Evolutionary conservation across 2,797 vertebrate species (phyloP).

Genomic region (Gobio occitaniae): DNA sequence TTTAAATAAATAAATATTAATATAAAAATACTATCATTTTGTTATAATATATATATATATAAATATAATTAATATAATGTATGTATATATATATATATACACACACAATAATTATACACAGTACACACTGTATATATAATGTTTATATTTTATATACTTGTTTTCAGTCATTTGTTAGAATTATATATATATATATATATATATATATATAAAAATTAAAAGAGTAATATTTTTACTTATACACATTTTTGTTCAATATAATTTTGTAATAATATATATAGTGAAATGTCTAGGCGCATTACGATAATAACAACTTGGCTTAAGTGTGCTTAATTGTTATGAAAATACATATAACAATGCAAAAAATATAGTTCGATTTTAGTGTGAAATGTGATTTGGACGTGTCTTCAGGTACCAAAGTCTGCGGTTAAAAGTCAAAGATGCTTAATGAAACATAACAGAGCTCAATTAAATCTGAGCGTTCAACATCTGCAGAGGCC

Average conservation of each 20-base stretch:
- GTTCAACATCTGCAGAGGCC: not conserved
- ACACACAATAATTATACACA: too few species aligned
- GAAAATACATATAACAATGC: not conserved
- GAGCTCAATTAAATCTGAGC: not conserved
- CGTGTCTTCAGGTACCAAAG: not conserved
- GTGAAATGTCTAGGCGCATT: not conserved
- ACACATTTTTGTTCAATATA: not conserved
- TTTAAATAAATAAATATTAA: too few species aligned
- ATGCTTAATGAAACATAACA: conserved; percentile 2
- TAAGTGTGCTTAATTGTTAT: not conserved
- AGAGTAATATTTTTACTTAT: not conserved
- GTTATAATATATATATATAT: too few species aligned
- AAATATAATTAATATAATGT: too few species aligned
- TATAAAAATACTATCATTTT: too few species aligned
- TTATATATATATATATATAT: too few species aligned
- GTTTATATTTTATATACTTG: too few species aligned
- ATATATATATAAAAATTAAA: not conserved
- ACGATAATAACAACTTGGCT: not conserved
- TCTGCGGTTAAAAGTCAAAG: not conserved
- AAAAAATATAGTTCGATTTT: not conserved
- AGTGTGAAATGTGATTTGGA: not conserved
- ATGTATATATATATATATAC: too few species aligned
- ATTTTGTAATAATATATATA: not conserved
- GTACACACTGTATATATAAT: too few species aligned
- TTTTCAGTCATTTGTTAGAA: too few species aligned